Conservation (phyloP, 1,140 invertebrate species). For the Onthophagus taurus region DNA sequence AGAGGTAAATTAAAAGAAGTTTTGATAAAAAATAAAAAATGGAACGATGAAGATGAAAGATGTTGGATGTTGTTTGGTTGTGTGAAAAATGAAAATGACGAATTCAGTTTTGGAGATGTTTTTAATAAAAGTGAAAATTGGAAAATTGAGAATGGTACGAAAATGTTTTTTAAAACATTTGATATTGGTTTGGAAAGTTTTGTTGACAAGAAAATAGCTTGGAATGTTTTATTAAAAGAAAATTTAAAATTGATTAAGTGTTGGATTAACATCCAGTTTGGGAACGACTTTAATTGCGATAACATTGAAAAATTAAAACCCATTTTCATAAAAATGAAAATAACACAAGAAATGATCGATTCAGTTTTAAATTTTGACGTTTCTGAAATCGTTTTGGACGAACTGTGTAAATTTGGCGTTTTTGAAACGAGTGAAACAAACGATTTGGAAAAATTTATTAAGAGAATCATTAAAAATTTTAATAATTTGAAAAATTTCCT, state of each 20-base stretch:
- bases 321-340: conserved; percentile 44
- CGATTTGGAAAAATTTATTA: conserved; percentile 38
- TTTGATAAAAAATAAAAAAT: conserved; percentile 40
- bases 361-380: conserved; percentile 14
- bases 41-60: conserved; percentile 41
- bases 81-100: conserved; percentile 41
- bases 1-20: conserved; percentile 51
- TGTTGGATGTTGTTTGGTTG: conserved; percentile 48
- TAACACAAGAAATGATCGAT: conserved; percentile 49
- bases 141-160: conserved; percentile 43
- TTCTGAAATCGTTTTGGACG: conserved; percentile 33
- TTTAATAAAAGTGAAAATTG: conserved; percentile 39
- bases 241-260: conserved; percentile 42
- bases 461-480: conserved; percentile 2
- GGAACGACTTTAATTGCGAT: conserved; percentile 32
- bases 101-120: too few species aligned
- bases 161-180: conserved; percentile 44
- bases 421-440: conserved; percentile 43
- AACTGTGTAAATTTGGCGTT: conserved; percentile 44
- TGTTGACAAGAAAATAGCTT: conserved; percentile 40
- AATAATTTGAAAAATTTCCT: conserved; percentile 36
- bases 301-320: conserved; percentile 40
- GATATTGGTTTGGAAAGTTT: conserved; percentile 42
- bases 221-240: conserved; percentile 41
- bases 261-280: conserved; percentile 44